Evolutionary conservation across 2,797 vertebrate species (phyloP).

Genomic region (Heterohyrax brucei): DNA sequence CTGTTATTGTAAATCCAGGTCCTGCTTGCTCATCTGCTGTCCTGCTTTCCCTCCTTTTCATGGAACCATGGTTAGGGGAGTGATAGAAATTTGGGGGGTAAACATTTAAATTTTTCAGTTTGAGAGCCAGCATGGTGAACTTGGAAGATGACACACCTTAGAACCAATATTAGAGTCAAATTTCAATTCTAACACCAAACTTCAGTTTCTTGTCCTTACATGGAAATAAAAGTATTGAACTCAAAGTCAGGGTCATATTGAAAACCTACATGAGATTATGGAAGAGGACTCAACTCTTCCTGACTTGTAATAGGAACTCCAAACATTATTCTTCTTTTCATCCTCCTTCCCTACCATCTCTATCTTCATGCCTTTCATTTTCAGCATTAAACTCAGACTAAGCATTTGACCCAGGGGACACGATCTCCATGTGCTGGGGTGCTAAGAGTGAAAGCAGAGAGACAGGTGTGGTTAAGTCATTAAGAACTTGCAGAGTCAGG

Average conservation of each 20-base stretch:
- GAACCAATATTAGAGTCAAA: constrained; percentile 8
- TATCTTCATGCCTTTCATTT: not conserved
- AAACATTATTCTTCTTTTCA: not conserved
- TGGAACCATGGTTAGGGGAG: not conserved
- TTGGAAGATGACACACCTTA: not conserved
- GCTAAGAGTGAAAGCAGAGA: not conserved
- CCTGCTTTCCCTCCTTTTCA: not conserved
- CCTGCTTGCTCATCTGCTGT: not conserved
- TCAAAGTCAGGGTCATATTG: not conserved
- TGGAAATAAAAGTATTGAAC: not conserved
- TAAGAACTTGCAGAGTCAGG: not conserved
- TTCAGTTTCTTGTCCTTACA: not conserved
- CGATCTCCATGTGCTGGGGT: accelerated
- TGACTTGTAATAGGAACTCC: not conserved
- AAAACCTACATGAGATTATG: not conserved
- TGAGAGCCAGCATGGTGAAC: not conserved
- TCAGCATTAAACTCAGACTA: not conserved
- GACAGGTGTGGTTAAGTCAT: not conserved
- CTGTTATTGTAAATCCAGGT: constrained; percentile 76
- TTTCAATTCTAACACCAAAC: constrained; percentile 1
- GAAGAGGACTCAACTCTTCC: not conserved
- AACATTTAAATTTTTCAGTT: not conserved
- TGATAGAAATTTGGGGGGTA: not conserved
- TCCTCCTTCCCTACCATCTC: not conserved
- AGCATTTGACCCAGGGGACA: not conserved